These are phyloP conservation scores for Drosophila arizonae DNA, from an alignment of 1,140 invertebrate species.

Conservation along the genomic window DNA sequence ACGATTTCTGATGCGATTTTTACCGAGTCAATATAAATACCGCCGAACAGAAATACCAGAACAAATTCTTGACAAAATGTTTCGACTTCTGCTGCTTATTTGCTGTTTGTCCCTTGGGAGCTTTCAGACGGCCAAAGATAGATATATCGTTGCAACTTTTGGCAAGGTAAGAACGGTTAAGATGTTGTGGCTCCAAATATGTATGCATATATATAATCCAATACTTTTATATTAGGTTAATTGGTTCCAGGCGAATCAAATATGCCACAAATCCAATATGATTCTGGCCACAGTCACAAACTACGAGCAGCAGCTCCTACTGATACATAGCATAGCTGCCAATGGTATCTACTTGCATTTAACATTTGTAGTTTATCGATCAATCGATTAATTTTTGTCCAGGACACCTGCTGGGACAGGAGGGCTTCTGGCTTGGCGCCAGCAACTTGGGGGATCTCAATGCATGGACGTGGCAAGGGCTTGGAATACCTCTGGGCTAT, in stretches of 20 bases:
- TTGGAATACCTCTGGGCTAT: conserved; percentile 53
- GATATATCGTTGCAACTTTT: conserved; percentile 38
- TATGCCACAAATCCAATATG: conserved; percentile 44
- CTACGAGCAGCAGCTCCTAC: conserved; percentile 33
- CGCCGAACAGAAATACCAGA: not conserved
- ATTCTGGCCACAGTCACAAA: conserved; percentile 50
- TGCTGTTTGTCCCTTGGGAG: conserved; percentile 21
- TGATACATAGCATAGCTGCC: conserved; percentile 24
- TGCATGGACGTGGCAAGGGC: conserved; percentile 54
- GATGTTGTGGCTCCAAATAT: too few relatives aligned
- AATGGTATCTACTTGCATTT: conserved; percentile 26
- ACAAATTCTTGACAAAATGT: conserved; percentile 35
- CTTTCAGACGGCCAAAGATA: not conserved
- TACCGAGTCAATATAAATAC: conserved; percentile 37
- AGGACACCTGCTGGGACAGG: conserved; percentile 31
- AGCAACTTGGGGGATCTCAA: conserved; percentile 37
- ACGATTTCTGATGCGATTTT: conserved; percentile 45
- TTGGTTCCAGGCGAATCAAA: conserved; percentile 52
- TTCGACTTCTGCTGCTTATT: conserved; percentile 30
- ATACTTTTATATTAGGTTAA: conserved; percentile 27
- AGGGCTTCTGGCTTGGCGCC: conserved; percentile 58
- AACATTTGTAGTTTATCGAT: not conserved
- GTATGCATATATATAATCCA: not conserved
- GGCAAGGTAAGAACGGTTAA: conserved; percentile 25
- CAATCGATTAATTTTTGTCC: not conserved